Percentiles rank a stretch among this genome's conserved stretches.
These are phyloP conservation scores for Columba livia DNA, from an alignment of 2,113 vertebrate genomes.

Conservation along the genomic window DNA sequence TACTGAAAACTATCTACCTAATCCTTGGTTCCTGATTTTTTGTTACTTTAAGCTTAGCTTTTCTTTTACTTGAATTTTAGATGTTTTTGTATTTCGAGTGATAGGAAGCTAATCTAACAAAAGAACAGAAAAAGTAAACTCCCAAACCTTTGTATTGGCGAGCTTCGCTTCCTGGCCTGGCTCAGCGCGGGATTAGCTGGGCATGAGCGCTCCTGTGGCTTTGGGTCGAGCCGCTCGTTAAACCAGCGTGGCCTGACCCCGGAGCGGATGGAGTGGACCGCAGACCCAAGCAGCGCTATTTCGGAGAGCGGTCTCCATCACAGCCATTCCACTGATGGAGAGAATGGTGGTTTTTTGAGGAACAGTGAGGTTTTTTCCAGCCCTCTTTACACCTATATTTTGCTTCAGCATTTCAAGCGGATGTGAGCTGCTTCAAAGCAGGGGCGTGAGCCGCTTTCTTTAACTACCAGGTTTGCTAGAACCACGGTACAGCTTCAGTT, in stretches of 20 bases:
- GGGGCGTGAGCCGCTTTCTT: background rate
- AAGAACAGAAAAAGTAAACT: background rate
- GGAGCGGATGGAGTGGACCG: accelerated
- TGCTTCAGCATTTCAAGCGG: background rate
- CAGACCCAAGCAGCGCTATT: background rate
- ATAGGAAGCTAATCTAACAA: background rate
- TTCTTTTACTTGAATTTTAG: background rate
- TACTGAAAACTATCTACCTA: background rate
- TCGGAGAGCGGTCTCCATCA: background rate
- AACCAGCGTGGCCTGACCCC: accelerated
- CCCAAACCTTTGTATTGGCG: background rate
- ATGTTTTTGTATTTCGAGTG: background rate
- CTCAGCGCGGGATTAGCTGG: background rate
- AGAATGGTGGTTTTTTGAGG: background rate
- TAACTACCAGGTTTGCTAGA: background rate
- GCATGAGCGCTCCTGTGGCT: background rate
- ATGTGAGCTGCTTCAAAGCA: background rate
- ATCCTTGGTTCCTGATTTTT: background rate
- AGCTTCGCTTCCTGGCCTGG: background rate
- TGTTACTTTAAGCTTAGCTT: background rate
- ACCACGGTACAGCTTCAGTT: background rate
- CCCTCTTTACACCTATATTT: background rate
- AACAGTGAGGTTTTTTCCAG: background rate
- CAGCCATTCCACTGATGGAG: background rate
- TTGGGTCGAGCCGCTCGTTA: background rate